Conservation (phyloP, 2,113 vertebrate genomes). For the Tricholaema leucomelas region DNA sequence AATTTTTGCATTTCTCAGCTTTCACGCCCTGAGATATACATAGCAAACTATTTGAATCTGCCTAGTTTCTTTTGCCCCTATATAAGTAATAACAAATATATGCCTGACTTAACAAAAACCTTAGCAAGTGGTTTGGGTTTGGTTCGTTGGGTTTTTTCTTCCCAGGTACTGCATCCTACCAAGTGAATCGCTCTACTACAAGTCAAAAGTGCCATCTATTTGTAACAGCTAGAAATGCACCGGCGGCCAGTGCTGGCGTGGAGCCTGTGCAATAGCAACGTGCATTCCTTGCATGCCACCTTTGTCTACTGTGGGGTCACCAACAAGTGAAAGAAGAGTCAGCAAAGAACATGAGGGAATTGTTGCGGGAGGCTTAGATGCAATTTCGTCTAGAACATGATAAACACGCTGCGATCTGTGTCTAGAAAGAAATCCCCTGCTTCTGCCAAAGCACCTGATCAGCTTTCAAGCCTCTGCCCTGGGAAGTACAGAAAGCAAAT, state of each 20-base stretch:
- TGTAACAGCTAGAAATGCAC: slow-evolving; percentile 76
- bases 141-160: not conserved
- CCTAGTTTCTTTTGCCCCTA: slow-evolving; percentile 66
- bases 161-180: slow-evolving; percentile 10
- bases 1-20: slow-evolving; percentile 48
- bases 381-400: accelerated
- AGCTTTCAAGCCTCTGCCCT: not conserved
- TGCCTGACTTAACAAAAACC: slow-evolving; percentile 39
- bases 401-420: not conserved
- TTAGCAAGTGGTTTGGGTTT: not conserved
- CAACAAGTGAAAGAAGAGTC: not conserved
- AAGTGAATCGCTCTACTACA: slow-evolving; percentile 37
- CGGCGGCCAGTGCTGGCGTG: not conserved
- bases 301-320: no score
- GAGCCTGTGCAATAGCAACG: not conserved
- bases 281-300: not conserved
- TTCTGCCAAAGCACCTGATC: not conserved
- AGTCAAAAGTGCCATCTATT: slow-evolving; percentile 86
- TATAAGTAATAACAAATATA: slow-evolving; percentile 36
- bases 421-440: not conserved
- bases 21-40: slow-evolving; percentile 22
- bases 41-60: slow-evolving; percentile 32
- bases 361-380: not conserved
- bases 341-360: not conserved
- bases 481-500: not conserved